Base-by-base conservation (phyloP, 2,888 invertebrate genomes). In the Ophion obscuratus region DNA sequence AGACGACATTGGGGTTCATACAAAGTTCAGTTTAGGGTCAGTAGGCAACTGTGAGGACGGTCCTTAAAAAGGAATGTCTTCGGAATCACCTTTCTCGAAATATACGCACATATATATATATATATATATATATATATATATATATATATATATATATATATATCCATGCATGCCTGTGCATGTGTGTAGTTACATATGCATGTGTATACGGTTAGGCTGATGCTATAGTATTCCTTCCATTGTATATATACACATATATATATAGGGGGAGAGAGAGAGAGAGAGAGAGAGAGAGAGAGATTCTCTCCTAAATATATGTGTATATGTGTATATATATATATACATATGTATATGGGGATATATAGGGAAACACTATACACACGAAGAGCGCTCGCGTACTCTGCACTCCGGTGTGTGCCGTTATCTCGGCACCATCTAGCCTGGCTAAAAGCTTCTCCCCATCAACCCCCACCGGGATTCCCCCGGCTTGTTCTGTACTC, bases 351-450 rank as follows among this genome's bases (percentile, higher is more conserved):
- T 64, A 62, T 79, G 14, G 31, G 64, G 10, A 24, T 77, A 74
- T 83, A 82, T 74, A 83, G 62, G 47, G 66, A 81, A 79, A 83
- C 68, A 74, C 68, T 74, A 74, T 74, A 73, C 47, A 75, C 75
- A 76, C 64, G 75, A 66, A 78, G 85, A 81, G 81, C 83, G 85
- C 71, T 75, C 84, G 82, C 84, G 87, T 90, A 91, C 90, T 92
- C 92, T 91, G 92, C 92, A 92, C 92, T 93, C 91, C 89, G 90
- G 90, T 90, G 78, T 86, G 90, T 89, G 92, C 92, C 92, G 93
- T 94, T 93, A 94, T 94, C 94, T 93, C 94, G 92, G 93, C 93
- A 94, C 94, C 93, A 94, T 94, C 94, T 93, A 93, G 92, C 93
- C 91, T 90, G 92, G 92, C 94, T 94, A 94, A 94, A 94, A 94